phyloP scores from a whole-genome alignment of 2,888 invertebrate species.

The Sarcophaga caerulescens region DNA sequence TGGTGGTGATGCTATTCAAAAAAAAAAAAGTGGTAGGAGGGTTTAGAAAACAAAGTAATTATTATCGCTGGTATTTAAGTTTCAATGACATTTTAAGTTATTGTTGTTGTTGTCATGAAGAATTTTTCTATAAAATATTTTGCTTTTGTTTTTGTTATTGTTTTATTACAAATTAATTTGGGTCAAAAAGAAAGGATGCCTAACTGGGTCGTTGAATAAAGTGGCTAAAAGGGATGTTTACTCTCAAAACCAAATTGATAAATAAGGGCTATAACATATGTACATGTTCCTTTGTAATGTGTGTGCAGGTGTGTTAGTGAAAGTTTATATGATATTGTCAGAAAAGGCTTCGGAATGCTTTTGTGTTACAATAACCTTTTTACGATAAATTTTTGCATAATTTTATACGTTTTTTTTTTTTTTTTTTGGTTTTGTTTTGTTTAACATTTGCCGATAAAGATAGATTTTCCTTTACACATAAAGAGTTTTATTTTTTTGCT shows the following conservation, averaged over 20 bases:
- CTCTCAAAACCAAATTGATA: slow-evolving; percentile 11
- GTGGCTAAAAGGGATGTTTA: neutral
- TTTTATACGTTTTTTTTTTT: neutral
- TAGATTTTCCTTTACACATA: neutral
- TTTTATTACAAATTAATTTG: neutral
- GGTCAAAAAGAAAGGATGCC: neutral
- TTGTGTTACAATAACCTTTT: slow-evolving; percentile 5
- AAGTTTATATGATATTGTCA: neutral
- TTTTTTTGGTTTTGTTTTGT: neutral
- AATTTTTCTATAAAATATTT: slow-evolving; percentile 10
- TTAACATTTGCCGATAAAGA: slow-evolving; percentile 10
- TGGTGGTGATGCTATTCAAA: no score
- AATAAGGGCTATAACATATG: slow-evolving; percentile 11
- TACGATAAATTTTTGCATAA: slow-evolving; percentile 1
- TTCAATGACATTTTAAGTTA: no score
- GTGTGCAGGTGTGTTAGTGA: neutral
- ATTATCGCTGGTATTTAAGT: no score
- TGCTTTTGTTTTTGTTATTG: neutral
- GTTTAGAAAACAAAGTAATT: no score
- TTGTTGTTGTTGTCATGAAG: neutral
- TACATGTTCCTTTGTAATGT: neutral
- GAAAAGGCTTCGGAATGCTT: neutral
- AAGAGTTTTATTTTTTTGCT: neutral
- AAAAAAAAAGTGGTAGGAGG: no score
- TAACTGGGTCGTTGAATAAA: neutral